phyloP scores from a whole-genome alignment of 2,888 invertebrate species.

The Diarsia brunnea region DNA sequence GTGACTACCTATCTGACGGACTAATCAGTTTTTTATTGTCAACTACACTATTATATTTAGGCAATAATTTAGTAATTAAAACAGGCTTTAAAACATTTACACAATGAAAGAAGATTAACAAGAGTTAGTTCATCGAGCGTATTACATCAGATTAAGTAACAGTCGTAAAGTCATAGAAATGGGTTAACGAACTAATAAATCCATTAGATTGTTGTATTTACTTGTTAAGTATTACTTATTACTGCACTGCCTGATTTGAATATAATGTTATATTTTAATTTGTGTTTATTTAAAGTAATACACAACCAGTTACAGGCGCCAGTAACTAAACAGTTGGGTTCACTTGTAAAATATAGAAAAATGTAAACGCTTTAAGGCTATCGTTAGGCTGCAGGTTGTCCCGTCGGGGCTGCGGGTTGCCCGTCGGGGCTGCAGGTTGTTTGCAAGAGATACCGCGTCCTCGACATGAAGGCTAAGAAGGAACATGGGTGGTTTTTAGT shows the following conservation, averaged over 20 bases:
- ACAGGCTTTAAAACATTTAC: neutral
- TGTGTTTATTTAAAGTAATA: neutral
- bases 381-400: too few species aligned
- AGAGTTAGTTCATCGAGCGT: neutral
- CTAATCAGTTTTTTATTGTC: too few species aligned
- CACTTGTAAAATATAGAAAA: neutral
- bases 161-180: slow-evolving; percentile 32
- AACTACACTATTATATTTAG: too few species aligned
- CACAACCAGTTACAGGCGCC: neutral
- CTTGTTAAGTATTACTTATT: neutral
- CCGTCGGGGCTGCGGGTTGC: too few species aligned
- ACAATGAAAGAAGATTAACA: neutral
- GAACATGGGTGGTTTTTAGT: too few species aligned
- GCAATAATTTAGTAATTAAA: too few species aligned
- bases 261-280: neutral
- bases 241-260: neutral
- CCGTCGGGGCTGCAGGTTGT: too few species aligned
- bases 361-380: too few species aligned
- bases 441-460: too few species aligned
- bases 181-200: slow-evolving; percentile 10
- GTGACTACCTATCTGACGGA: too few species aligned
- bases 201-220: neutral
- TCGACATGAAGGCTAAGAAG: too few species aligned
- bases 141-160: slow-evolving; percentile 14
- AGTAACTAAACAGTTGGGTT: neutral